These are phyloP conservation scores for Drosophila pegasa DNA, from an alignment of 2,888 invertebrate genomes.

Conservation along the genomic window DNA sequence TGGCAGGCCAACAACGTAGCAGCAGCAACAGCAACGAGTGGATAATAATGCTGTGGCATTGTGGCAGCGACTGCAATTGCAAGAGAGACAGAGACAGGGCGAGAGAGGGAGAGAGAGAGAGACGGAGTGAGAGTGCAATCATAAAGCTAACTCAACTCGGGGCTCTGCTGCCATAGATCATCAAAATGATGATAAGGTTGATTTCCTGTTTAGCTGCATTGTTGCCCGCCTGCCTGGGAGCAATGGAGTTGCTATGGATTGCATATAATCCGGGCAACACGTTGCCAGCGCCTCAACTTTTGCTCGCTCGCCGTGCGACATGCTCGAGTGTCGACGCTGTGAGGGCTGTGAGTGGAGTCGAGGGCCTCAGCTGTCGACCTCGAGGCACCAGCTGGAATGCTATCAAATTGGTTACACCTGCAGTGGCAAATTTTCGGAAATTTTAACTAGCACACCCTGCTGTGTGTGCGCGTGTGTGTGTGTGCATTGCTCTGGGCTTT, in stretches of 20 bases:
- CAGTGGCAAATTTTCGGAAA: constrained; percentile 68
- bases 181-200: constrained; percentile 40
- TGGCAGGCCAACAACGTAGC: constrained; percentile 26
- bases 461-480: constrained; percentile 11
- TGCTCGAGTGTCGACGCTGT: constrained; percentile 33
- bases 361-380: constrained; percentile 9
- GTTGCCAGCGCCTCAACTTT: constrained; percentile 38
- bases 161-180: constrained; percentile 43
- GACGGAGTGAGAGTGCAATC: constrained; percentile 19
- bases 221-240: constrained; percentile 11
- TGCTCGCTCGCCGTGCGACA: constrained; percentile 42
- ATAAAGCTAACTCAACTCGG: constrained; percentile 41
- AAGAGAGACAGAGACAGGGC: constrained; percentile 3
- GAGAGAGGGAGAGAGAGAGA: not conserved
- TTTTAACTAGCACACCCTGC: constrained; percentile 66
- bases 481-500: constrained; percentile 32
- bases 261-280: constrained; percentile 20
- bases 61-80: constrained; percentile 50
- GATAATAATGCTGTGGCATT: constrained; percentile 51
- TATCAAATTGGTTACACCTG: constrained; percentile 73
- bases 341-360: constrained; percentile 20
- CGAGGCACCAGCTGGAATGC: constrained; percentile 20
- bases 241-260: constrained; percentile 8
- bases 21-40: constrained; percentile 30
- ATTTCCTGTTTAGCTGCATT: constrained; percentile 34